Evolutionary conservation across 2,797 vertebrate genomes (phyloP).

Genomic region (Kryptolebias ocellatus): DNA sequence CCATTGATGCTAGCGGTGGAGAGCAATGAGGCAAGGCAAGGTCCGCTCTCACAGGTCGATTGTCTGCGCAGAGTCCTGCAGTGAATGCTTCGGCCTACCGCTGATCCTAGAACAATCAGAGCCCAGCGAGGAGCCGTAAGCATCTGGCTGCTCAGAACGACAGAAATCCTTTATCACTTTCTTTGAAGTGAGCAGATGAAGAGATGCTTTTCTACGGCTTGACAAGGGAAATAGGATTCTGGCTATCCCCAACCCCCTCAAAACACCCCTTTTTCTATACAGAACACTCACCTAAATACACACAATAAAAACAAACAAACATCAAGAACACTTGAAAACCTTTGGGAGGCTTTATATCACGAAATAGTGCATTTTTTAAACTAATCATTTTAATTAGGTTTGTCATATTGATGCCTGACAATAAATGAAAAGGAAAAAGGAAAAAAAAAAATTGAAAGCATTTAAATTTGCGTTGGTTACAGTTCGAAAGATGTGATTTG

Average conservation of each 20-base stretch:
- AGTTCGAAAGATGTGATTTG: constrained; percentile 35
- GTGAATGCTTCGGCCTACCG: constrained; percentile 81
- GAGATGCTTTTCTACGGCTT: constrained; percentile 54
- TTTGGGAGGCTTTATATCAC: background rate
- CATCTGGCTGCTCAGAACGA: constrained; percentile 72
- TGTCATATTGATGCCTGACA: constrained; percentile 69
- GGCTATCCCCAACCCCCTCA: constrained; percentile 53
- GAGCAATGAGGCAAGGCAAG: constrained; percentile 81
- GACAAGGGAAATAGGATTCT: constrained; percentile 52
- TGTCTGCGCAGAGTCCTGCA: constrained; percentile 80
- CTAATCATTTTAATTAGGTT: constrained; percentile 69
- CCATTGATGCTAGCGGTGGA: constrained; percentile 80
- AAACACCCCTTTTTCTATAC: constrained; percentile 33
- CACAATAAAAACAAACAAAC: constrained; percentile 7
- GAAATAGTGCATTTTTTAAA: constrained; percentile 64
- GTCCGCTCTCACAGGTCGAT: constrained; percentile 79
- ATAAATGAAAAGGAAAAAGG: constrained; percentile 57
- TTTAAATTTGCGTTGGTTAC: constrained; percentile 58
- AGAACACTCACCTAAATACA: constrained; percentile 13
- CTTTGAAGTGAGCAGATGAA: constrained; percentile 74
- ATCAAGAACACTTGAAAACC: constrained; percentile 1
- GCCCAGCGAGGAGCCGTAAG: constrained; percentile 78
- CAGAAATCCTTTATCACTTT: constrained; percentile 71
- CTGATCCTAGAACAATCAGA: constrained; percentile 81
- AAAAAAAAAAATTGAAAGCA: constrained; percentile 46